A percentile compares a stretch with the other conserved stretches of the same genome.
phyloP scores from a whole-genome alignment of 1,140 invertebrate species.

The Apis laboriosa region DNA sequence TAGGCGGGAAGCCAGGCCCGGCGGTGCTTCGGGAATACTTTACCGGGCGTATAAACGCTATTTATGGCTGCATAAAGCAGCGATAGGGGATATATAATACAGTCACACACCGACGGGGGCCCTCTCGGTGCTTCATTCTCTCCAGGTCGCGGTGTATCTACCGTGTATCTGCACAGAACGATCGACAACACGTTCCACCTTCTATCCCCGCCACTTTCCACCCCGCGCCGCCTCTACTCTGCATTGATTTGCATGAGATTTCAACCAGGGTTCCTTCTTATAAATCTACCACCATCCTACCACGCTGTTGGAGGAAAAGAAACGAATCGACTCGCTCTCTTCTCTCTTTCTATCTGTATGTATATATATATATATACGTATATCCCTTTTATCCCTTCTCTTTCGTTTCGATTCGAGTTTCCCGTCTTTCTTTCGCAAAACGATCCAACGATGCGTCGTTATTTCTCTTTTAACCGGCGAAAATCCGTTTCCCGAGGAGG shows the following conservation, averaged over 20 bases:
- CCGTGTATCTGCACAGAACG: slow-evolving; percentile 68
- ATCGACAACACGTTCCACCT: slow-evolving; percentile 64
- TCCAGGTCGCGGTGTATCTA: slow-evolving; percentile 58
- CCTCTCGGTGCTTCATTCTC: slow-evolving; percentile 39
- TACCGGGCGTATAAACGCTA: slow-evolving; percentile 78
- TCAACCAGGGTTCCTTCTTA: slow-evolving; percentile 68
- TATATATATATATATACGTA: too few relatives aligned
- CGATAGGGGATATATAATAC: slow-evolving; percentile 77
- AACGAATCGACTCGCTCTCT: slow-evolving; percentile 55
- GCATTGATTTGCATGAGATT: slow-evolving; percentile 76
- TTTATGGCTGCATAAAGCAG: slow-evolving; percentile 79
- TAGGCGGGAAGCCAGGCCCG: slow-evolving; percentile 70
- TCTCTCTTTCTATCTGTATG: not conserved
- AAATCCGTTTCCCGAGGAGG: slow-evolving; percentile 7
- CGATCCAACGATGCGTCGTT: slow-evolving; percentile 5
- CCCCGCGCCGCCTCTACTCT: slow-evolving; percentile 47
- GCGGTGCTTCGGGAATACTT: slow-evolving; percentile 76
- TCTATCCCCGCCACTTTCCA: slow-evolving; percentile 41
- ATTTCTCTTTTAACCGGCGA: not conserved
- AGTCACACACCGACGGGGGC: slow-evolving; percentile 68
- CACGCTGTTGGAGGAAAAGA: slow-evolving; percentile 57
- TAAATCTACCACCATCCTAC: slow-evolving; percentile 63
- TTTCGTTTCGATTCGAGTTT: not conserved
- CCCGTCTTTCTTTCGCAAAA: not conserved
- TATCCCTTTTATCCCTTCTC: too few relatives aligned